Percentiles rank a stretch among this genome's conserved stretches.
Conservation (phyloP, 2,113 vertebrate species). For the Panthera tigris region DNA sequence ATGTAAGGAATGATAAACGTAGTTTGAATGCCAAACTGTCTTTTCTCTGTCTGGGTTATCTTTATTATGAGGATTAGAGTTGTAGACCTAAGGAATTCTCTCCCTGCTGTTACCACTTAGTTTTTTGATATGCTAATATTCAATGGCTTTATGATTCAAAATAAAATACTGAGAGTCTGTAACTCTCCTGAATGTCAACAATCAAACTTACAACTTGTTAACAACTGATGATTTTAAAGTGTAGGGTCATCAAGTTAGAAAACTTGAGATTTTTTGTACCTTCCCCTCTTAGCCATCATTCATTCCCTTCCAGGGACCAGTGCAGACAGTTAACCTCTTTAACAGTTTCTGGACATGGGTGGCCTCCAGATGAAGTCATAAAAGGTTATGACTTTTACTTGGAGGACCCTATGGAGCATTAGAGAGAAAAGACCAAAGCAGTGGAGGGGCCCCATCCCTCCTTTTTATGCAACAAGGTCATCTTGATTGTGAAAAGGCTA, state of each 20-base stretch:
- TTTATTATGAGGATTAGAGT: not conserved
- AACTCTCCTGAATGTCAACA: not conserved
- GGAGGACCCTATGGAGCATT: slow-evolving; percentile 13
- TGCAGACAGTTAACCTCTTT: not conserved
- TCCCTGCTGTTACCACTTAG: not conserved
- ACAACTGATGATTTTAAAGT: not conserved
- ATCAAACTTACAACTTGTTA: not conserved
- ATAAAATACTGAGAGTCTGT: not conserved
- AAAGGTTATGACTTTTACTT: not conserved
- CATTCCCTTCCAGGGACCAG: not conserved
- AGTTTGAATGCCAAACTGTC: not conserved
- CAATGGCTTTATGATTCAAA: not conserved
- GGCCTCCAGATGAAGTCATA: not conserved
- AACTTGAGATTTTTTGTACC: not conserved
- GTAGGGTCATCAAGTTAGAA: not conserved
- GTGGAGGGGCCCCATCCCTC: not conserved
- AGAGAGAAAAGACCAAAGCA: slow-evolving; percentile 49
- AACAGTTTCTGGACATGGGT: not conserved
- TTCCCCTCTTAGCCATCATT: not conserved
- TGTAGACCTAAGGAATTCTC: not conserved
- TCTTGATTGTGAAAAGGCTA: slow-evolving; percentile 21
- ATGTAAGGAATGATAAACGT: not conserved
- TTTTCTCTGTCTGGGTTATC: not conserved
- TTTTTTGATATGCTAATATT: not conserved
- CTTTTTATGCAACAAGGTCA: not conserved